Evolutionary conservation across 1,140 invertebrate species (phyloP).

Genomic region (Manduca sexta): DNA sequence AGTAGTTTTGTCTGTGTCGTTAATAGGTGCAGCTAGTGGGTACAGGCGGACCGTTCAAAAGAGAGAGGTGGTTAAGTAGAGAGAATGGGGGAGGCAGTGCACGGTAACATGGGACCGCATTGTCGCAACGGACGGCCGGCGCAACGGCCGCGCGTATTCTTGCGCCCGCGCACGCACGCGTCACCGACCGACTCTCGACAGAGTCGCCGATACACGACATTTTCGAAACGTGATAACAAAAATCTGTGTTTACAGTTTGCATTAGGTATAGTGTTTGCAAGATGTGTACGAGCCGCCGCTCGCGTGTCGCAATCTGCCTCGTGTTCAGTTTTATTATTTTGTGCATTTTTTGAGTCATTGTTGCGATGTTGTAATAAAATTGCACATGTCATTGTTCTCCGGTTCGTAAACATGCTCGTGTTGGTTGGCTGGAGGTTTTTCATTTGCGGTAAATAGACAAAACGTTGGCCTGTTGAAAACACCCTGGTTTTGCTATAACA

Average conservation of each 20-base stretch:
- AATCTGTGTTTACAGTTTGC: constrained; percentile 28
- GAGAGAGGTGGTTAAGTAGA: constrained; percentile 63
- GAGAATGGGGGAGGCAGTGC: constrained; percentile 46
- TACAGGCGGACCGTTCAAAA: constrained; percentile 41
- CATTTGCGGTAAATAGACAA: too few relatives aligned
- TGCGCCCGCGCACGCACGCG: constrained; percentile 30
- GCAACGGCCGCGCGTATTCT: constrained; percentile 48
- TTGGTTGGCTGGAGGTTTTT: too few relatives aligned
- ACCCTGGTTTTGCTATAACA: too few relatives aligned
- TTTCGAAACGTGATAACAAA: constrained; percentile 21
- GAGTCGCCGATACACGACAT: constrained; percentile 10
- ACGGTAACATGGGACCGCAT: constrained; percentile 50
- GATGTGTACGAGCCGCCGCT: constrained; percentile 9
- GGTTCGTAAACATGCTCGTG: too few relatives aligned
- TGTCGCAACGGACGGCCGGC: constrained; percentile 56
- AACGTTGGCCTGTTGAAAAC: too few relatives aligned
- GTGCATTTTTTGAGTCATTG: not conserved
- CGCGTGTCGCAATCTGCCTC: constrained; percentile 32
- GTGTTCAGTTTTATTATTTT: not conserved
- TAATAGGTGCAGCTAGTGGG: not conserved
- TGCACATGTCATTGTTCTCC: constrained; percentile 2
- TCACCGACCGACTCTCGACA: not conserved
- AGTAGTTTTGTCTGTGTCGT: too few relatives aligned
- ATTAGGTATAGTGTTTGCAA: constrained; percentile 30
- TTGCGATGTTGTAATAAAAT: not conserved